Percentiles rank a stretch among this genome's conserved stretches.
phyloP scores from a whole-genome alignment of 2,113 vertebrate species.

The Bujurquina vittata region DNA sequence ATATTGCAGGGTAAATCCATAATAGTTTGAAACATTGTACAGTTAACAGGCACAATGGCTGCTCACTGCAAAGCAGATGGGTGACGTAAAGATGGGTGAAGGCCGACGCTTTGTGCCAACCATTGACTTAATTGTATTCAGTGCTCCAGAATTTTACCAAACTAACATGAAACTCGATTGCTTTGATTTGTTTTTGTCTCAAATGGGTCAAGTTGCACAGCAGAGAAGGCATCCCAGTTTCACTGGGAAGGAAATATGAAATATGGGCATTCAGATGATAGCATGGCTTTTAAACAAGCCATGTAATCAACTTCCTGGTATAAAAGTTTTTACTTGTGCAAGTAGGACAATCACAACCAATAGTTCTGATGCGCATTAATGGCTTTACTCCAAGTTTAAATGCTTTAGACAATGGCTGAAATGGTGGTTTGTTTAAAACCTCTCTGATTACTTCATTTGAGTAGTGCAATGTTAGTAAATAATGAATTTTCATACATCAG shows the following conservation, averaged over 20 bases:
- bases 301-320: background rate
- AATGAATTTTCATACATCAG: background rate
- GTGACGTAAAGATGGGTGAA: too few species aligned
- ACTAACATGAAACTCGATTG: background rate
- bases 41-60: too few species aligned
- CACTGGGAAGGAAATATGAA: background rate
- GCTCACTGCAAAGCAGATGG: too few species aligned
- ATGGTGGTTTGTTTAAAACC: background rate
- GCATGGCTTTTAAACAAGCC: background rate
- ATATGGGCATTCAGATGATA: too few species aligned
- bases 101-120: too few species aligned
- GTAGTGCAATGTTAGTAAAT: background rate
- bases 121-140: too few species aligned
- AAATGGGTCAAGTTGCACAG: background rate
- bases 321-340: background rate
- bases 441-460: background rate
- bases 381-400: background rate
- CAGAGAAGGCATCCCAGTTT: background rate
- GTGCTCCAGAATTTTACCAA: too few species aligned
- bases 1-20: too few species aligned
- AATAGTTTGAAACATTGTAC: too few species aligned
- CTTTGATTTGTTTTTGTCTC: background rate
- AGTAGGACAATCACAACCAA: background rate
- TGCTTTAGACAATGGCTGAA: background rate
- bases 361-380: background rate